Percentiles rank a stretch among this genome's conserved stretches.
Conservation (phyloP, 2,113 vertebrate genomes). For the Climacteris rufus region DNA sequence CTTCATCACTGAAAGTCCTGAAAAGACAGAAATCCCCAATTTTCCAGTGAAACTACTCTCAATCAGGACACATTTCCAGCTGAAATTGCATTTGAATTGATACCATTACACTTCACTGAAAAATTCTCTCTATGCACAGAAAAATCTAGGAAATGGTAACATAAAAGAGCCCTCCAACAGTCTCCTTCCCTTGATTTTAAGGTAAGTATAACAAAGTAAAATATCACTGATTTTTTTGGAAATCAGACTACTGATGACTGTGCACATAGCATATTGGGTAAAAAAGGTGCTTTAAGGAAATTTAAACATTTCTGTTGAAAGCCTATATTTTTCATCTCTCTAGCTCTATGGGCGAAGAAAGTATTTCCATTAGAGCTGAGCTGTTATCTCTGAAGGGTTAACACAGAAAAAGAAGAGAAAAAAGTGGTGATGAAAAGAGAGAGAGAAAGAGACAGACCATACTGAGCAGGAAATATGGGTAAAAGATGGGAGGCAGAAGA, state of each 20-base stretch:
- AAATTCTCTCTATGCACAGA: neutral
- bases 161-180: neutral
- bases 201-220: neutral
- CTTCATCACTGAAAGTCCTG: neutral
- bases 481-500: neutral
- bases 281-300: neutral
- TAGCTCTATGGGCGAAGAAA: neutral
- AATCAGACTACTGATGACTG: neutral
- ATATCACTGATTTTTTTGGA: neutral
- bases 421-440: neutral
- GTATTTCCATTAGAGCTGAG: neutral
- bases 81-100: conserved; percentile 21
- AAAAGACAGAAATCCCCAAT: neutral
- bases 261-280: neutral
- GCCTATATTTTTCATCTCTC: neutral
- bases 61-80: neutral
- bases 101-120: neutral
- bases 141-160: neutral
- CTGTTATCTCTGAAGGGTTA: neutral
- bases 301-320: neutral
- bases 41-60: neutral
- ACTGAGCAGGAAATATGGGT: neutral
- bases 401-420: neutral
- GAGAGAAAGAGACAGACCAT: neutral
- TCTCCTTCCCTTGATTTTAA: neutral